phyloP scores from a whole-genome alignment of 2,113 vertebrate species.

The Callionymus lyra region DNA sequence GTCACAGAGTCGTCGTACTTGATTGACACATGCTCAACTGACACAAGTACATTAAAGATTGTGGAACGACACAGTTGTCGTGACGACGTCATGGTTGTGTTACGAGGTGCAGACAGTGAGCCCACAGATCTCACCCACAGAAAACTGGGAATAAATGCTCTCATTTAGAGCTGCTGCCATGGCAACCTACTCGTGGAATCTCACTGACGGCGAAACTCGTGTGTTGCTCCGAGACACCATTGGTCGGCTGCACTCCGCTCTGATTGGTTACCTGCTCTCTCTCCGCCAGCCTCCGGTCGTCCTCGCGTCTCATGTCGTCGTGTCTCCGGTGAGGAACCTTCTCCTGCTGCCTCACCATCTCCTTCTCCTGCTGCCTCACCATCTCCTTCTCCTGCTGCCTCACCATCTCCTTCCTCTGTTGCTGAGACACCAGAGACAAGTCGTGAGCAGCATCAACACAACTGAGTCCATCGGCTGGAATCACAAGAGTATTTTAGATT shows the following conservation, averaged over 20 bases:
- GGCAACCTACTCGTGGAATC: conserved; percentile 69
- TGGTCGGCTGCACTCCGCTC: conserved; percentile 28
- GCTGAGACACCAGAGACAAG: conserved; percentile 63
- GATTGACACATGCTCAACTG: no score
- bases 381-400: conserved; percentile 88
- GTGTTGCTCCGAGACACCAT: conserved; percentile 41
- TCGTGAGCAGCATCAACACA: conserved; percentile 39
- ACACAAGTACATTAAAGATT: no score
- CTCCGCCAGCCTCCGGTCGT: conserved; percentile 81
- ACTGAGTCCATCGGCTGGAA: conserved; percentile 10
- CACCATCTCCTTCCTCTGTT: conserved; percentile 85
- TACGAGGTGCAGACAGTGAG: conserved; percentile 38
- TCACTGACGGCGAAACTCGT: conserved; percentile 57
- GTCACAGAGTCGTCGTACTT: no score
- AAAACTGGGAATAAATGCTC: conserved; percentile 65
- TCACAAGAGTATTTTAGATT: conserved; percentile 16
- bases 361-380: conserved; percentile 80
- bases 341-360: conserved; percentile 84
- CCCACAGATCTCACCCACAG: conserved; percentile 56
- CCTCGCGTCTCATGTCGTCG: conserved; percentile 82
- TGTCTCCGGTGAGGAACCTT: conserved; percentile 82
- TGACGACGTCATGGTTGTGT: conserved; percentile 46
- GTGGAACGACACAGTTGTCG: no score
- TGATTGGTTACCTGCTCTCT: conserved; percentile 81
- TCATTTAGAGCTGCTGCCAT: conserved; percentile 72